Evolutionary conservation across 2,888 invertebrate genomes (phyloP), one percentile per base, ranked within the genome.

Genomic region (Pristionchus japonicus): DNA sequence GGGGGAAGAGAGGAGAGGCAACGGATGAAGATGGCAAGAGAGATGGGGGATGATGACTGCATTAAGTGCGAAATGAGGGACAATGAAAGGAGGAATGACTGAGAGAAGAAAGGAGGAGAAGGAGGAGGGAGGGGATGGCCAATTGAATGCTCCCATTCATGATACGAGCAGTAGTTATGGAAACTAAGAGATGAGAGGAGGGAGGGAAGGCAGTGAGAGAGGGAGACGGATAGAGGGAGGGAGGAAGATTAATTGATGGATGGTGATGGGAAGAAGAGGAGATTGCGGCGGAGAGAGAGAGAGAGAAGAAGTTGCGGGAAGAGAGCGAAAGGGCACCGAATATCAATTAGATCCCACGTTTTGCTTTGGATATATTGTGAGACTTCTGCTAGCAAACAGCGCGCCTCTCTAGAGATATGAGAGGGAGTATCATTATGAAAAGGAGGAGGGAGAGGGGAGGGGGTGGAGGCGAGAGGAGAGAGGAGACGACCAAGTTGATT

Each of bases 381-480:
- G 31, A 67, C 67, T 67, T 64, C 64, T 9, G 40, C 37, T 40
- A 13, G 77, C 40, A 40, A 37, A 77, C 34, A 77, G n/a, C 57
- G 57, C 20, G n/a, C n/a, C 57, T 57, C 57, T 57, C 43, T n/a
- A 34, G 43, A 77, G 77, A 77, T 77, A 77, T 77, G 40, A 67
- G n/a, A n/a, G 67, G 31, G 67, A 67, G 67, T 77, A 77, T 77
- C 67, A 67, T 77, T 43, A 77, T 77, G 77, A 77, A 40, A 43
- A 23, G 40, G 17, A 20, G 77, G 34, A 43, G 34, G 77, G 43
- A 20, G 27, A 43, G 23, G 77, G 40, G 40, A 40, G 77, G 27
- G 40, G 34, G 34, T 7, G 43, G 20, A 43, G 23, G 43, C 23
- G 77, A 43, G 77, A 43, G 6, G 6, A 11, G 43, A 43, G 43